These are phyloP conservation scores for Pseudopodoces humilis DNA, from an alignment of 2,113 vertebrate genomes.

Conservation along the genomic window DNA sequence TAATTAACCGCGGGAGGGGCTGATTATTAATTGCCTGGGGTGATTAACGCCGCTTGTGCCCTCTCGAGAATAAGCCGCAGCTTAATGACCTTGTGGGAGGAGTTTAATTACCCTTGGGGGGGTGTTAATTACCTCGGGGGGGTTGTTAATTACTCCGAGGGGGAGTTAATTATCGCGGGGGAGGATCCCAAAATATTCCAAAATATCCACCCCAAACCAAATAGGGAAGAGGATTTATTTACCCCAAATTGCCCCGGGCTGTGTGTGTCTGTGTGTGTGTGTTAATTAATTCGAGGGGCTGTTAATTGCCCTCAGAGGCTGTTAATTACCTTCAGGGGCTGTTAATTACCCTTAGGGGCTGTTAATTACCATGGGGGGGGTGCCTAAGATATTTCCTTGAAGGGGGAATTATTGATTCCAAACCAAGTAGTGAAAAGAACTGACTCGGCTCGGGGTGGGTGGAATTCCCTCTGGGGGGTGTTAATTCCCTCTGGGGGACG, in stretches of 20 bases:
- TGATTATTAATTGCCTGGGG: too few species aligned
- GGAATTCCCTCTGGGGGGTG: too few species aligned
- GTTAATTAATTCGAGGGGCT: too few species aligned
- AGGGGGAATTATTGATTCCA: too few species aligned
- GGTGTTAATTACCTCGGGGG: not conserved
- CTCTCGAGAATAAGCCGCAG: too few species aligned
- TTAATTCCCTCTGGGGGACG: not conserved
- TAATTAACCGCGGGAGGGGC: too few species aligned
- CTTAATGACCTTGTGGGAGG: not conserved
- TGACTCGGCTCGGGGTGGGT: not conserved
- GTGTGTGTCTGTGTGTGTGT: too few species aligned
- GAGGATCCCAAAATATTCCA: too few species aligned
- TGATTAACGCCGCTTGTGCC: too few species aligned
- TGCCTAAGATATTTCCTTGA: too few species aligned
- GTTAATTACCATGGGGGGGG: not conserved
- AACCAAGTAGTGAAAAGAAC: too few species aligned
- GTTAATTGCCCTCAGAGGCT: too few species aligned
- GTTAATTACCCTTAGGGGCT: not conserved
- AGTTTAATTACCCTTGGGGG: not conserved
- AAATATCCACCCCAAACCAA: not conserved
- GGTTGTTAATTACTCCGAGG: not conserved
- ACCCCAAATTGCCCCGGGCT: not conserved
- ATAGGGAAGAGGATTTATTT: not conserved
- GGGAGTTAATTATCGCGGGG: not conserved
- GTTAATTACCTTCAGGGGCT: not conserved